Evolutionary conservation across 2,113 vertebrate genomes (phyloP).

Genomic region (Clupea harengus): DNA sequence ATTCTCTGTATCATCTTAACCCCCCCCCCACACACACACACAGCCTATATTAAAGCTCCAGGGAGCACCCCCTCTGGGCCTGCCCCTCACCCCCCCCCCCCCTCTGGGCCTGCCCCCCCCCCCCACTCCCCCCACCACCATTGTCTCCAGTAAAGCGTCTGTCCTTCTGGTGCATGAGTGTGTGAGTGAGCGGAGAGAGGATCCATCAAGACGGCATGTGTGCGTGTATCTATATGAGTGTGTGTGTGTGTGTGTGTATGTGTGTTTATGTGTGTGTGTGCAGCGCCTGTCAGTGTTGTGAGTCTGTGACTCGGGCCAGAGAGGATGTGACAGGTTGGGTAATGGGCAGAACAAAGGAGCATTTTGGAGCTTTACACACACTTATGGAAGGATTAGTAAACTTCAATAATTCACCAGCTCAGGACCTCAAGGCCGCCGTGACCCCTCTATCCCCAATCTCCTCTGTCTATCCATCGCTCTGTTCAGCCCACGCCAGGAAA

Average conservation of each 20-base stretch:
- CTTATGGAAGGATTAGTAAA: conserved; percentile 76
- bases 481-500: not conserved
- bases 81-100: not conserved
- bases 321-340: conserved; percentile 74
- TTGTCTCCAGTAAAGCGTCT: conserved; percentile 29
- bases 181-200: conserved; percentile 10
- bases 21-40: conserved; percentile 26
- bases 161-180: conserved; percentile 33
- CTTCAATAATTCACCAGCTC: conserved; percentile 76
- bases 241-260: not conserved
- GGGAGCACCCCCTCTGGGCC: not conserved
- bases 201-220: not conserved
- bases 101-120: not conserved
- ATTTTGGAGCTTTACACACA: conserved; percentile 38
- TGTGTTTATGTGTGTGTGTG: conserved; percentile 49
- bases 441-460: not conserved
- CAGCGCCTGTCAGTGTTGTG: conserved; percentile 75
- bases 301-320: conserved; percentile 61
- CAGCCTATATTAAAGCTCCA: not conserved
- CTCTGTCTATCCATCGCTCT: conserved; percentile 32
- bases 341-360: conserved; percentile 76
- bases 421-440: conserved; percentile 54
- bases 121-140: not conserved
- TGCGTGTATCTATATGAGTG: not conserved
- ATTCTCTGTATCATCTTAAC: not conserved